These are phyloP conservation scores for Melanerpes formicivorus DNA, from an alignment of 2,113 vertebrate genomes.

Conservation along the genomic window DNA sequence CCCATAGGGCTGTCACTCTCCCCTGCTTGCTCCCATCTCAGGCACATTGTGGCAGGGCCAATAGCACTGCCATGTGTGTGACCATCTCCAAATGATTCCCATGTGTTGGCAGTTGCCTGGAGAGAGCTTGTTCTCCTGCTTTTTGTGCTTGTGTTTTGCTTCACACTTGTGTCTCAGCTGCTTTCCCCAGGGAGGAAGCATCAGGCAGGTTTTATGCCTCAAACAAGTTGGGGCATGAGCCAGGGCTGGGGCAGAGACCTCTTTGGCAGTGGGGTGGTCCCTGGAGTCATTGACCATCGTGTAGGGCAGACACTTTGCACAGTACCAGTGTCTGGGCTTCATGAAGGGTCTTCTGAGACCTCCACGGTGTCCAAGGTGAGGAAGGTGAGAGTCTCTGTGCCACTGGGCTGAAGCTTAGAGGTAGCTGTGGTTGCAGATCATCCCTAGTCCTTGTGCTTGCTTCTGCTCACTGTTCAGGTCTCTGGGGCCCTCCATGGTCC, in stretches of 20 bases:
- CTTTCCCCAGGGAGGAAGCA: background rate
- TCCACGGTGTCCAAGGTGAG: fast-evolving
- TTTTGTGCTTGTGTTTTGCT: background rate
- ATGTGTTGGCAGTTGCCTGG: background rate
- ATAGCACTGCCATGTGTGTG: fast-evolving
- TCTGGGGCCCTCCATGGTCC: too few relatives aligned
- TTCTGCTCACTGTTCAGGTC: background rate
- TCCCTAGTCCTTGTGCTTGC: background rate
- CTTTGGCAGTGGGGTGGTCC: background rate
- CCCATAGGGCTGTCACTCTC: background rate
- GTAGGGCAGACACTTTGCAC: background rate
- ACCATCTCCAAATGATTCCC: background rate
- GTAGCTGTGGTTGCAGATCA: background rate
- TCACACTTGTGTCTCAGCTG: fast-evolving
- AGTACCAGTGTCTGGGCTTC: background rate
- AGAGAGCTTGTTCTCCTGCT: background rate
- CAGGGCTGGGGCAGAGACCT: background rate
- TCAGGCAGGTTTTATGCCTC: background rate
- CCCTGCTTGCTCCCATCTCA: background rate
- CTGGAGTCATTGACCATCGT: fast-evolving
- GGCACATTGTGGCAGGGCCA: background rate
- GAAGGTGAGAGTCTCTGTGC: too few relatives aligned
- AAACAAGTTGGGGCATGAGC: background rate
- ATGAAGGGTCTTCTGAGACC: background rate
- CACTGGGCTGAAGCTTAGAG: background rate